Conservation (phyloP, 2,888 invertebrate genomes). For the Nephrocerus scutellatus region DNA sequence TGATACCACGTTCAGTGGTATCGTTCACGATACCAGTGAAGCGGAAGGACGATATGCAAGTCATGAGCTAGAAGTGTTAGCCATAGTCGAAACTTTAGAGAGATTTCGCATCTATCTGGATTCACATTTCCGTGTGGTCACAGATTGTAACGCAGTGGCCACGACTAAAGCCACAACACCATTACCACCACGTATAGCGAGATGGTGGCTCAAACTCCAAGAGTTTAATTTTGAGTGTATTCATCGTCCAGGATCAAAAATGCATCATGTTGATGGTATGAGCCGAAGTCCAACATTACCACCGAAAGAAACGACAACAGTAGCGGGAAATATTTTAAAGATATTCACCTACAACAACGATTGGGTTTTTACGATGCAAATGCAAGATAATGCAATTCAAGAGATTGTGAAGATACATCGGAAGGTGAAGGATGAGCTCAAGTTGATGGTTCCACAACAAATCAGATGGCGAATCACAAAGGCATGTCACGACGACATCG, state of each 20-base stretch:
- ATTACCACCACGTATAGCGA: not conserved
- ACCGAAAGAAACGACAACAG: not conserved
- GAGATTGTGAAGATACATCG: not conserved
- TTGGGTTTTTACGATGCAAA: not conserved
- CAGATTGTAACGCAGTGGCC: slow-evolving; percentile 3
- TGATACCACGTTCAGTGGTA: too few relatives aligned
- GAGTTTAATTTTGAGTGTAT: slow-evolving; percentile 5
- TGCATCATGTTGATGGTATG: slow-evolving; percentile 7
- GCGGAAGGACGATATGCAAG: slow-evolving; percentile 5
- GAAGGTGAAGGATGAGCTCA: not conserved
- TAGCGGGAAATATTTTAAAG: not conserved
- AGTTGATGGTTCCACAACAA: slow-evolving; percentile 1
- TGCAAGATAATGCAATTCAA: not conserved
- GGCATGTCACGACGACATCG: slow-evolving; percentile 8
- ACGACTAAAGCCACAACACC: slow-evolving; percentile 1
- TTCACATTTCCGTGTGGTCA: slow-evolving; percentile 27
- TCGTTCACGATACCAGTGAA: slow-evolving; percentile 13
- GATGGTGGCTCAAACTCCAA: slow-evolving; percentile 6
- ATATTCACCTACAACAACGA: not conserved
- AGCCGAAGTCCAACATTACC: slow-evolving; percentile 5
- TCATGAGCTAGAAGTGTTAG: slow-evolving; percentile 9
- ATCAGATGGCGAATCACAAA: slow-evolving; percentile 6
- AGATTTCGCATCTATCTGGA: slow-evolving; percentile 39
- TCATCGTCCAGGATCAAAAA: slow-evolving; percentile 2
- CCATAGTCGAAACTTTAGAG: slow-evolving; percentile 24